These are phyloP conservation scores for Mastomys natalensis DNA, from an alignment of 2,113 vertebrate genomes.

Conservation along the genomic window DNA sequence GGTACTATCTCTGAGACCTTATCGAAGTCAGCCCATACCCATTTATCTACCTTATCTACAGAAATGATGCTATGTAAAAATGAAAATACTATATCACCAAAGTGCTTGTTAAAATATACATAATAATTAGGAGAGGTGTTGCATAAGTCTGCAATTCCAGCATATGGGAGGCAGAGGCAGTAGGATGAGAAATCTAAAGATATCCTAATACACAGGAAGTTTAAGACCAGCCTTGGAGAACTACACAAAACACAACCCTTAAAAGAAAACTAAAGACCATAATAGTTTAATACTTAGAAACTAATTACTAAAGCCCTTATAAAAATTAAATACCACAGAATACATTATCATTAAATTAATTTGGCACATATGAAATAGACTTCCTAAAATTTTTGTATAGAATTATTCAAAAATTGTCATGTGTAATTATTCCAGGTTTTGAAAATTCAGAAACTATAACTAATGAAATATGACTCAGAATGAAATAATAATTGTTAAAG, in stretches of 20 bases:
- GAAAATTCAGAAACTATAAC: conserved; percentile 40
- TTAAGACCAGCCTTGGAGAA: not conserved
- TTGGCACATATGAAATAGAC: not conserved
- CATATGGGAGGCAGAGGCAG: not conserved
- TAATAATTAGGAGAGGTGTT: no score
- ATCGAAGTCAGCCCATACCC: not conserved
- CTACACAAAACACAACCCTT: not conserved
- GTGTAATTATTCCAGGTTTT: conserved; percentile 8
- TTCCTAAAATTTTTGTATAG: conserved; percentile 20
- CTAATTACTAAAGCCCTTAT: not conserved
- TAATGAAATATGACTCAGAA: not conserved
- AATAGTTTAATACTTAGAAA: not conserved
- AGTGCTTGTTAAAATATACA: not conserved
- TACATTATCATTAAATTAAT: not conserved
- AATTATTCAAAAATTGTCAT: not conserved
- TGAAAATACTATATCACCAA: not conserved
- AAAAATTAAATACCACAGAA: conserved; percentile 30
- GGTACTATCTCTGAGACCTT: not conserved
- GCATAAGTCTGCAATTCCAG: not conserved
- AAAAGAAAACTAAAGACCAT: not conserved
- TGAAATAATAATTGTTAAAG: not conserved
- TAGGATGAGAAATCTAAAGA: not conserved
- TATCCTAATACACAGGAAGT: not conserved
- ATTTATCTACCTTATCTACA: not conserved
- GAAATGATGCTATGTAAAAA: not conserved